Percentiles rank a stretch among this genome's conserved stretches.
Evolutionary conservation across 2,113 vertebrate genomes (phyloP).

Genomic region (Donacobius atricapilla): DNA sequence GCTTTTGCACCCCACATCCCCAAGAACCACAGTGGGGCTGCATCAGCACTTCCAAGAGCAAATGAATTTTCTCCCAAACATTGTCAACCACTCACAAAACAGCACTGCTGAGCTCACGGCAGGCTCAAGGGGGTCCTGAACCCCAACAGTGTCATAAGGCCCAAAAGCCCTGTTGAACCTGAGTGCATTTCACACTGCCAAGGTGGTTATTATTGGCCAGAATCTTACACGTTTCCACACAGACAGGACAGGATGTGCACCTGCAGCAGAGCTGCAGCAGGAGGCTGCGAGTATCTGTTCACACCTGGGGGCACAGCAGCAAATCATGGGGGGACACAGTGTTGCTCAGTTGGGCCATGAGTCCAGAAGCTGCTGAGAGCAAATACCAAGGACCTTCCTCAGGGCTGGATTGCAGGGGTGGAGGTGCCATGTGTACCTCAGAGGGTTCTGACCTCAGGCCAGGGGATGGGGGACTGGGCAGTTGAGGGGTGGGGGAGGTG

Average conservation of each 20-base stretch:
- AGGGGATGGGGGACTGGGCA: accelerated
- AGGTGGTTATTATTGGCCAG: accelerated
- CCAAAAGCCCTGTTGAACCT: not conserved
- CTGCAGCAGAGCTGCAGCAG: not conserved
- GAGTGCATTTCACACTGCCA: not conserved
- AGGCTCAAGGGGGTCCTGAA: not conserved
- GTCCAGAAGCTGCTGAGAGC: not conserved
- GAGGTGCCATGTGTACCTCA: not conserved
- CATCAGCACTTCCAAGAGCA: not conserved
- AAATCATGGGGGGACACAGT: not conserved
- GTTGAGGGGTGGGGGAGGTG: too few relatives aligned
- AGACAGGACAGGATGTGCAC: not conserved
- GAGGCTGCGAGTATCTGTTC: not conserved
- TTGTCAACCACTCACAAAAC: not conserved
- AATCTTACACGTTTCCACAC: not conserved
- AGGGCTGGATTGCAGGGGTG: not conserved
- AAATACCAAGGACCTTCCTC: not conserved
- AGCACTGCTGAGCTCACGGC: not conserved
- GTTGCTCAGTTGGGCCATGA: not conserved
- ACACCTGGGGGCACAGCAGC: accelerated
- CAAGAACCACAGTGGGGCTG: not conserved
- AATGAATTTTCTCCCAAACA: not conserved
- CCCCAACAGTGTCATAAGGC: accelerated
- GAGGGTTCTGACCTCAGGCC: not conserved
- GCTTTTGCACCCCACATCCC: not conserved